Conservation (phyloP, 2,113 vertebrate genomes). For the Lamprotornis superbus region DNA sequence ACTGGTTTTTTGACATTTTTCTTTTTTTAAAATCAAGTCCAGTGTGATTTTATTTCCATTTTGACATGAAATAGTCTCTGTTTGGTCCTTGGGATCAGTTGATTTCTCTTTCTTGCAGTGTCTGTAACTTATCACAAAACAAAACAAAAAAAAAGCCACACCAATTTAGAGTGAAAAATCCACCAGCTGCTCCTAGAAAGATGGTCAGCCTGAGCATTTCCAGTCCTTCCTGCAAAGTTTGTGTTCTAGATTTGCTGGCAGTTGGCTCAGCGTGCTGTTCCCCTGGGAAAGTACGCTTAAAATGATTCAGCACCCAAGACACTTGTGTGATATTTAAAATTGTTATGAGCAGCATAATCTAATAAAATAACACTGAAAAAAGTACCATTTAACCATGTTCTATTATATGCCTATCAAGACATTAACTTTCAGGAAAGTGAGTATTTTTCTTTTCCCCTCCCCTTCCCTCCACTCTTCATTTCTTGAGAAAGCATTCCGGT, state of each 20-base stretch:
- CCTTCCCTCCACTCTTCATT: not conserved
- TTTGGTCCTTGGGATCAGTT: not conserved
- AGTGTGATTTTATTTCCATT: not conserved
- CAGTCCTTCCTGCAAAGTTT: not conserved
- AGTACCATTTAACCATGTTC: not conserved
- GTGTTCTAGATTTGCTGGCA: not conserved
- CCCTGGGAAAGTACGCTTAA: not conserved
- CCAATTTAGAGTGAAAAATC: not conserved
- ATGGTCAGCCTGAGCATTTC: not conserved
- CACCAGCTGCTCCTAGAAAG: not conserved
- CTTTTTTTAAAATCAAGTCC: not conserved
- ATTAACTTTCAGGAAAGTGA: not conserved
- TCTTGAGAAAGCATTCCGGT: not conserved
- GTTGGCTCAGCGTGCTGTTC: not conserved
- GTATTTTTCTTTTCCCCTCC: no score
- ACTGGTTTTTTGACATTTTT: rapidly evolving
- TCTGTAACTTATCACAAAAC: not conserved
- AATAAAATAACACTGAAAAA: not conserved
- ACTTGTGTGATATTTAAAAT: not conserved
- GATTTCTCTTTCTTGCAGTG: not conserved
- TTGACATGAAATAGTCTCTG: not conserved
- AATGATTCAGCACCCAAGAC: not conserved
- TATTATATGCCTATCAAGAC: not conserved
- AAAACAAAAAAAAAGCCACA: not conserved
- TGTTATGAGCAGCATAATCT: not conserved